phyloP scores from a whole-genome alignment of 2,797 vertebrate species.

The Notolepis coatsorum region DNA sequence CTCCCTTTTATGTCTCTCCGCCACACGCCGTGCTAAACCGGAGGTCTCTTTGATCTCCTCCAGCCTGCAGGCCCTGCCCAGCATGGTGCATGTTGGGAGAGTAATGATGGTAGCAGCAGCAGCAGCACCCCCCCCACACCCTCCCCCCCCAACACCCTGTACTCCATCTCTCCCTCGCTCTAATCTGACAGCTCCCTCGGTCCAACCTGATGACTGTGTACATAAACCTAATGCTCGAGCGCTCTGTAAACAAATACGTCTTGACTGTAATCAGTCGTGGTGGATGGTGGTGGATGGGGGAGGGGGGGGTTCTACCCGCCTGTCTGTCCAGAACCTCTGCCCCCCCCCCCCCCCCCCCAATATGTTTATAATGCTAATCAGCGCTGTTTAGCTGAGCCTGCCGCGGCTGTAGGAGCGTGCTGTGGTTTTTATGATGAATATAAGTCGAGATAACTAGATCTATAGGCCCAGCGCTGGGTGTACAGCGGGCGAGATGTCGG shows the following conservation, averaged over 20 bases:
- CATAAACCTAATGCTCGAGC: slow-evolving; percentile 71
- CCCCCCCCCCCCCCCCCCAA: neutral
- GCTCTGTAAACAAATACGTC: slow-evolving; percentile 75
- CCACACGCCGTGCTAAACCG: slow-evolving; percentile 58
- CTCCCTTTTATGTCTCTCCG: slow-evolving; percentile 72
- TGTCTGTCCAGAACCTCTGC: slow-evolving; percentile 31
- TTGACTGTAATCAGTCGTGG: slow-evolving; percentile 73
- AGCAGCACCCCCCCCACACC: slow-evolving; percentile 23
- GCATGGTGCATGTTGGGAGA: slow-evolving; percentile 62
- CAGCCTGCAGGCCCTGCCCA: slow-evolving; percentile 75
- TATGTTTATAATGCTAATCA: slow-evolving; percentile 80
- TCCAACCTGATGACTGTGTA: slow-evolving; percentile 72
- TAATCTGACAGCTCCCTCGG: slow-evolving; percentile 78
- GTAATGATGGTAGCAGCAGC: slow-evolving; percentile 67
- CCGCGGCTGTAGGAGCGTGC: slow-evolving; percentile 58
- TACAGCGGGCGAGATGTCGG: slow-evolving; percentile 54
- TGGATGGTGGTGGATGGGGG: too few relatives aligned
- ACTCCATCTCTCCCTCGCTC: slow-evolving; percentile 63
- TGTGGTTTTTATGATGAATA: slow-evolving; percentile 82
- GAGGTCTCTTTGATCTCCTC: slow-evolving; percentile 80
- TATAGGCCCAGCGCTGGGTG: slow-evolving; percentile 69
- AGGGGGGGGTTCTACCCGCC: slow-evolving; percentile 42
- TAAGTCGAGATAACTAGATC: slow-evolving; percentile 78
- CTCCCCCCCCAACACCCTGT: slow-evolving; percentile 17
- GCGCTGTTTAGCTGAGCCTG: slow-evolving; percentile 75